These are phyloP conservation scores for Pangasius sanitwongsei DNA, from an alignment of 2,797 vertebrate species.

Conservation along the genomic window DNA sequence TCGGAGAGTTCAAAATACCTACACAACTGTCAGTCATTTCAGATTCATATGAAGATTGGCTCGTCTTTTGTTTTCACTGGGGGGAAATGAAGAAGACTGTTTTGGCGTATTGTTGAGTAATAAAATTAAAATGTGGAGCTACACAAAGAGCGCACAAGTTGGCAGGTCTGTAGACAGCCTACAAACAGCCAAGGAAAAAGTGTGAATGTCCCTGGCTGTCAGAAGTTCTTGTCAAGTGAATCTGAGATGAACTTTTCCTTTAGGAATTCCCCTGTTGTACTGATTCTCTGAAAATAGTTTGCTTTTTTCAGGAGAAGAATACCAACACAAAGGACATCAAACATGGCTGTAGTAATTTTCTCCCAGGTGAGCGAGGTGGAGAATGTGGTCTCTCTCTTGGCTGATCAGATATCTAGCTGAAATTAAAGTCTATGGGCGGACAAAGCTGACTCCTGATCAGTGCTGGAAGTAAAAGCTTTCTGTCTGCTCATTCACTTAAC, in stretches of 20 bases:
- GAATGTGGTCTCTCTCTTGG: background rate
- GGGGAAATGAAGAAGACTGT: background rate
- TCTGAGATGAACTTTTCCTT: background rate
- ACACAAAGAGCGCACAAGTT: background rate
- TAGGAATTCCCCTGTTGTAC: background rate
- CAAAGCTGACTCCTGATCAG: background rate
- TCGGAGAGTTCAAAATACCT: background rate
- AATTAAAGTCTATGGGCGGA: background rate
- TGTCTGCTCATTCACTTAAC: conserved; percentile 63
- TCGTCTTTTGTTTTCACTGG: background rate
- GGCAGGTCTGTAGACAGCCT: background rate
- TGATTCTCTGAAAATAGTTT: background rate
- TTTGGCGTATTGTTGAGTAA: background rate
- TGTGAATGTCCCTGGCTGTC: background rate
- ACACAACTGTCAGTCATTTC: background rate
- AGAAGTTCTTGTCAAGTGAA: background rate
- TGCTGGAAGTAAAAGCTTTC: conserved; percentile 59
- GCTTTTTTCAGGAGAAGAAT: background rate
- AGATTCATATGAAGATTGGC: background rate
- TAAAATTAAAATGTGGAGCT: background rate
- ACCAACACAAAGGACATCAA: conserved; percentile 11
- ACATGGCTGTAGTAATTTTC: background rate
- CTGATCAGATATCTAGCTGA: conserved; percentile 19
- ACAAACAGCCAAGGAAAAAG: background rate
- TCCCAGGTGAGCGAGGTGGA: conserved; percentile 12